Base-by-base conservation (phyloP, 2,797 vertebrate genomes). In the Sebastes flavidus region DNA sequence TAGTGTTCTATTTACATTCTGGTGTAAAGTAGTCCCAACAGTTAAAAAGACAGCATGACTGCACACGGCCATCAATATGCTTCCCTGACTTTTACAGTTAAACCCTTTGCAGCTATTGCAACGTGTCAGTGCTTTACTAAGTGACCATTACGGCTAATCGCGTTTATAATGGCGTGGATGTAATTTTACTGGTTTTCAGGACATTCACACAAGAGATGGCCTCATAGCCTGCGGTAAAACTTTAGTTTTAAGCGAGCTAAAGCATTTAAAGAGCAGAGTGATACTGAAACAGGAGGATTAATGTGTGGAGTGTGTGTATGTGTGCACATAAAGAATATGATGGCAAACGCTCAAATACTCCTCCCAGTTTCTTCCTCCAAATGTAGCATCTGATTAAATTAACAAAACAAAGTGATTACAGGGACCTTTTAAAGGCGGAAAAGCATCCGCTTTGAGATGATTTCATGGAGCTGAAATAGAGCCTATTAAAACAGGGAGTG, bases 121-220 rank as follows among this genome's bases (percentile, higher is more conserved):
- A 85, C 52, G 30, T 85, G 82, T 84, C 72, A 90, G 67, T 83
- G 88, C 82, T 81, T 88, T 74, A 74, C 82, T 90, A 92, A 92
- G 86, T 83, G 87, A 88, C 87, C 83, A 89, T 93, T 93, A 87
- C 56, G 76, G 86, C 75, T 88, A 90, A 94, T 93, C 77, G 77
- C 52, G 4, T 72, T 82, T 75, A 75, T 69, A 84, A 92, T 66
- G 56, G 71, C 16, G 25, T 61, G 68, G 83, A 91, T 70, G 71
- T 82, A 65, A 89, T 92, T 88, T 87, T 68, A 58, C 65, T 72
- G 80, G 52, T 82, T 87, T 79, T 55, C 55, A 71, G 27, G 8
- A 85, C 60, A 81, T 77, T 86, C 77, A 75, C 67, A 82, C 59
- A 68, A 68, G 80, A 82, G 82, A 78, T 69, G 66, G 70, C 55